Base-by-base conservation (phyloP, 35 echinoderm and acorn worm genomes). In the Patiria miniata region DNA sequence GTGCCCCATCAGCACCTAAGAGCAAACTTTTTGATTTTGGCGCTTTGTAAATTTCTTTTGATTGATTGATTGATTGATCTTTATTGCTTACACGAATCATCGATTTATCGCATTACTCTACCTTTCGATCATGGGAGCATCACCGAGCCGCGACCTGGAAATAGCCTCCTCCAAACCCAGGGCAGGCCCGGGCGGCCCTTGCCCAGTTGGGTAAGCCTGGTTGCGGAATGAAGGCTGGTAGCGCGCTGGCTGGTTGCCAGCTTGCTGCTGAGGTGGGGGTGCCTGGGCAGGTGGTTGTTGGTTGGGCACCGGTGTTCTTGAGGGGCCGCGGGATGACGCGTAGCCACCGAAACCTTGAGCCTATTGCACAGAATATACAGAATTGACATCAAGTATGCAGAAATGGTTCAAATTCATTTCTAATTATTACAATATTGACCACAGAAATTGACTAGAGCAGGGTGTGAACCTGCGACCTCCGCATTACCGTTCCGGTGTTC, bases 151-250 rank as follows among this genome's bases (percentile, higher is more conserved):
- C 50, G 93, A 87, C 57, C 82, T 94, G 4, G 93, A 87, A 39
- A 90, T 51, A 0, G 93, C 93, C 5, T 94, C 93, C 73, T 86
- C 81, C 39, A 94, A 78, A 34, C 86, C 86, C 51, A 93, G 37
- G 26, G 83, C 82, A 8, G 91, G 91, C 52, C 85, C 81, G 26
- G 61, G 39, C 17, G 21, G 53, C 55, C 37, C 51, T 19, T 39
- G 44, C 28, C 53, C 56, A 55, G 23, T 37, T 6, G 83, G 58
- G 76, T 91, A 91, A 40, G 77, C 65, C 59, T 90, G 87, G 40
- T 94, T 90, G 18, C 86, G 58, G 83, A 94, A 94, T 16, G 93
- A 94, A n/a, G 93, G 93, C 15, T 77, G 85, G 83, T 94, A 94
- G 7, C 77, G 53, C 52, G 88, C 79, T 4, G 39, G 47, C 9